Evolutionary conservation across 37 sponge, comb jelly and placozoan genomes (phyloP), one percentile per base, ranked within the genome.

Genomic region (Ianthella basta): DNA sequence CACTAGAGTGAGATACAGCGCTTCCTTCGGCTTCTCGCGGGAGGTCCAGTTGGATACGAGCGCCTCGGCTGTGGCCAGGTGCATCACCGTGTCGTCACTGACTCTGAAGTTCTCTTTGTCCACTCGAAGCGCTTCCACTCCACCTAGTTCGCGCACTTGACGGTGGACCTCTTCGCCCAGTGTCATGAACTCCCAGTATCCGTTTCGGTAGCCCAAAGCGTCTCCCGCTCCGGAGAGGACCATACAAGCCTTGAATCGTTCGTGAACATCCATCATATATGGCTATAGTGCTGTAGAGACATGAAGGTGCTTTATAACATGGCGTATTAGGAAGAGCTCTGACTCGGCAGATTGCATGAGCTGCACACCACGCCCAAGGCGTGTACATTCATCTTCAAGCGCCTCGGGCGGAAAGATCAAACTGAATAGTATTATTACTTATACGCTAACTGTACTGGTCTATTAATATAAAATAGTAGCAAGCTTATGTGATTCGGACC

Each of bases 61-160:
- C 8, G 92, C 95, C 23, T 95, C 90, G 6, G 92, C 90, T 2
- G 92, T 95, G 5, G 92, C 92, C 35, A 95, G 77, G 83, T 95
- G 95, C 90, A 95, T 89, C 8, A 95, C 90, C 19, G 95, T 92
- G 59, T 95, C 92, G 37, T 95, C 95, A 53, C 88, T 91, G 20
- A 95, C 82, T 78, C 50, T 44, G 50, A 44, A 44, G 3, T 44
- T 10, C 50, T 44, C 8, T 4, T 54, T 55, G 40, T 61, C 89
- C 0, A 93, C 87, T 30, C 24, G 65, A 30, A 93, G 33, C 18
- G 56, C 80, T 10, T 87, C 83, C 40, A 92, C 29, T 13, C 93
- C 93, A 15, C 96, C 93, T 14, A 88, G 34, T 25, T 35, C n/a
- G 20, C 59, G 24, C 60, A 89, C 35, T 23, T 95, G 69, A 16